A percentile compares a stretch with the other conserved stretches of the same genome.
Conservation (phyloP, 2,888 invertebrate genomes). For the Cryptocheilus praepositus region DNA sequence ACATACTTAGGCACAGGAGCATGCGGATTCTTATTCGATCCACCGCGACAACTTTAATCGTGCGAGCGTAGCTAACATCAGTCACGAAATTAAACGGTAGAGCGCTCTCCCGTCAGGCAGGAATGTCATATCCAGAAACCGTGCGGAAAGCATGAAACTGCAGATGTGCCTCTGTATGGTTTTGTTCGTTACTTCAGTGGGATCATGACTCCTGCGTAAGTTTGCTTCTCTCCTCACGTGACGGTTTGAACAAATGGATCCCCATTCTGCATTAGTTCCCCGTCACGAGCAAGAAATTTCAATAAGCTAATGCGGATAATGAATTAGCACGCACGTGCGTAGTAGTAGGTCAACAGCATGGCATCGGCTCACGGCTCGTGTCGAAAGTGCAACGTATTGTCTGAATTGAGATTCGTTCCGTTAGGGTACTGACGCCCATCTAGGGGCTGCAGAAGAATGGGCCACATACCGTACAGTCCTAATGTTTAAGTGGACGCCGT, state of each 20-base stretch:
- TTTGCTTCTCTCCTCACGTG: slow-evolving; percentile 44
- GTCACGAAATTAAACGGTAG: slow-evolving; percentile 66
- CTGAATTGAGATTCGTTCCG: slow-evolving; percentile 52
- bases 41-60: slow-evolving; percentile 36
- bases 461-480: slow-evolving; percentile 7
- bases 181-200: too few relatives aligned
- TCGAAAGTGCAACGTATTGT: slow-evolving; percentile 54
- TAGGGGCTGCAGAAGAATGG: neutral
- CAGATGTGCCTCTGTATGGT: too few relatives aligned
- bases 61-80: slow-evolving; percentile 36
- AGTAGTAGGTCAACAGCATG: slow-evolving; percentile 25
- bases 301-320: slow-evolving; percentile 74
- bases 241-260: slow-evolving; percentile 68
- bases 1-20: too few relatives aligned
- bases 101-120: slow-evolving; percentile 37
- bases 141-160: too few relatives aligned
- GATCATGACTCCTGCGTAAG: too few relatives aligned
- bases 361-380: slow-evolving; percentile 24
- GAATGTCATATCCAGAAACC: slow-evolving; percentile 1
- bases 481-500: slow-evolving; percentile 44
- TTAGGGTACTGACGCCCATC: slow-evolving; percentile 11
- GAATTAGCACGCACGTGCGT: slow-evolving; percentile 68
- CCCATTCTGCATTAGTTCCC: slow-evolving; percentile 66
- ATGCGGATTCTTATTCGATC: too few relatives aligned
- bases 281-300: slow-evolving; percentile 69